phyloP scores from a whole-genome alignment of 2,797 vertebrate genomes.

The Enteromius treurensis region DNA sequence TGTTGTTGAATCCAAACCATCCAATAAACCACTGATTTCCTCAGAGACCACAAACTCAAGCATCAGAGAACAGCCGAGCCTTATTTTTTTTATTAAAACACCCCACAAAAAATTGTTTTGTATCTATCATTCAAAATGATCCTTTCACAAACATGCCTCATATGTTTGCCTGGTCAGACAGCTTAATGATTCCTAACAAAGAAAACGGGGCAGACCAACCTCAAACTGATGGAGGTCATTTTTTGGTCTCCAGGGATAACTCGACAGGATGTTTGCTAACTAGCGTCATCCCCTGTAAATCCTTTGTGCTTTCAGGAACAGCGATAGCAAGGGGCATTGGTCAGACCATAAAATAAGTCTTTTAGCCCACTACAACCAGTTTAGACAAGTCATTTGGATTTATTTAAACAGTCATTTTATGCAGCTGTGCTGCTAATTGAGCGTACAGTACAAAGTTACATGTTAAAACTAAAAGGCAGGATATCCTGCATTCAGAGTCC shows the following conservation, averaged over 20 bases:
- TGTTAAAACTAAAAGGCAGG: constrained; percentile 56
- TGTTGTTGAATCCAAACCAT: constrained; percentile 14
- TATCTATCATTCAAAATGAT: neutral
- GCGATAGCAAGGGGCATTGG: constrained; percentile 9
- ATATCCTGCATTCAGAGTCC: constrained; percentile 61
- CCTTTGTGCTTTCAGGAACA: constrained; percentile 10
- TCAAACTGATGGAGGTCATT: constrained; percentile 27
- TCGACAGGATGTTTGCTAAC: constrained; percentile 41
- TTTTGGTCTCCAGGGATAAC: constrained; percentile 28
- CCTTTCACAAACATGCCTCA: neutral
- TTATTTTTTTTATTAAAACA: neutral
- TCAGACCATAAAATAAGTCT: neutral
- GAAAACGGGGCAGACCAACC: constrained; percentile 29
- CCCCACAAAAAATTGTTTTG: neutral
- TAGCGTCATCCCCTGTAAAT: constrained; percentile 41
- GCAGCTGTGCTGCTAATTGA: constrained; percentile 67
- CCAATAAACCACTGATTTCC: constrained; percentile 42
- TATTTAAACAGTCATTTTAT: constrained; percentile 70
- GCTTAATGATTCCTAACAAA: constrained; percentile 2
- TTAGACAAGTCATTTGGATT: constrained; percentile 61
- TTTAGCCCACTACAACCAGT: constrained; percentile 13
- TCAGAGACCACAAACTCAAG: constrained; percentile 26
- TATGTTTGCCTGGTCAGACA: constrained; percentile 6
- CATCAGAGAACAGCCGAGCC: constrained; percentile 27
- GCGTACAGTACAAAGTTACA: constrained; percentile 38